phyloP scores from a whole-genome alignment of 2,113 vertebrate genomes.

The Esox niger region DNA sequence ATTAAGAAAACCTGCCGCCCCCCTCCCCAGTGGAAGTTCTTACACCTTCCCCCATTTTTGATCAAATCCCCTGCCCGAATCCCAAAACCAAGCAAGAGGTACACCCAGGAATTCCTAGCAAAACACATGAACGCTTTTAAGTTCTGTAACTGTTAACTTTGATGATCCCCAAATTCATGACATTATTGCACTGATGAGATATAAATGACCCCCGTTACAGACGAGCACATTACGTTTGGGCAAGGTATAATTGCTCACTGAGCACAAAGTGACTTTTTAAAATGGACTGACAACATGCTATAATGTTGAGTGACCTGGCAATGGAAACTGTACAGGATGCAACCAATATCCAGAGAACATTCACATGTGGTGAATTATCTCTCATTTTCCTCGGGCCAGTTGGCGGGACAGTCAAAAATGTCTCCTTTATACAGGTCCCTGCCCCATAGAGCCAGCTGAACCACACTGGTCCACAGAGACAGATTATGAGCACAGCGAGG shows the following conservation, averaged over 20 bases:
- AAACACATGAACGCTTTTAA: too few relatives aligned
- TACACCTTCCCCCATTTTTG: too few relatives aligned
- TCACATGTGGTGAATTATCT: conserved; percentile 38
- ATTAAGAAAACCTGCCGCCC: too few relatives aligned
- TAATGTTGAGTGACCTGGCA: conserved; percentile 40
- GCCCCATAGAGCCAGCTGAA: conserved; percentile 44
- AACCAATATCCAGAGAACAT: conserved; percentile 24
- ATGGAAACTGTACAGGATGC: conserved; percentile 49
- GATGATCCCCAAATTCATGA: not conserved
- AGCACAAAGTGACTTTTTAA: conserved; percentile 28
- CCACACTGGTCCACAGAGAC: conserved; percentile 43
- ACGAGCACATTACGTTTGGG: not conserved
- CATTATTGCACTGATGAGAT: not conserved
- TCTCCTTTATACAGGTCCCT: conserved; percentile 13
- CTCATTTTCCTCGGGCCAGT: conserved; percentile 42
- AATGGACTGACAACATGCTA: conserved; percentile 41
- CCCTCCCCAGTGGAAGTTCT: too few relatives aligned
- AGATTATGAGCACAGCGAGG: conserved; percentile 45
- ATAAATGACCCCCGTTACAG: not conserved
- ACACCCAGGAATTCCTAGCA: too few relatives aligned
- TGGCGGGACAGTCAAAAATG: conserved; percentile 28
- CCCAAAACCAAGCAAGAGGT: too few relatives aligned
- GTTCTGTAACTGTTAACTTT: too few relatives aligned
- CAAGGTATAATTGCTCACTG: conserved; percentile 36
- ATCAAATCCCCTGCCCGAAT: too few relatives aligned